These are phyloP conservation scores for Cataglyphis albicans DNA, from an alignment of 2,888 invertebrate genomes.

Conservation along the genomic window DNA sequence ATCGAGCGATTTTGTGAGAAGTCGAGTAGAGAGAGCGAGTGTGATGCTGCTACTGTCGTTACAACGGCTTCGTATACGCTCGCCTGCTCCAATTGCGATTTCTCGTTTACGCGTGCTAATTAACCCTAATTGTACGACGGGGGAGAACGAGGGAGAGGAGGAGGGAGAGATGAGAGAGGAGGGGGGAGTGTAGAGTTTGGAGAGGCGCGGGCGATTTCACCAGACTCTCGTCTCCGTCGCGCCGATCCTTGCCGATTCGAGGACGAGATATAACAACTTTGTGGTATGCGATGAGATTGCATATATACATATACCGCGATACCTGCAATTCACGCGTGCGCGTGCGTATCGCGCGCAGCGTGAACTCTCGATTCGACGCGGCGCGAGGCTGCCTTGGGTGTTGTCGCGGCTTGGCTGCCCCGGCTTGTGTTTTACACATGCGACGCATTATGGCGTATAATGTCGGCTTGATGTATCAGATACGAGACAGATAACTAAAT, in stretches of 20 bases:
- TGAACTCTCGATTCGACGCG: conserved; percentile 33
- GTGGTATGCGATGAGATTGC: conserved; percentile 56
- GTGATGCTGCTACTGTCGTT: conserved; percentile 64
- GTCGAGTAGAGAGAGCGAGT: conserved; percentile 70
- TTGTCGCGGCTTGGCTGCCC: no score
- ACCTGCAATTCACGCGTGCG: conserved; percentile 2
- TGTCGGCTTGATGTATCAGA: conserved; percentile 17
- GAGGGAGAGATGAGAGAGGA: not conserved
- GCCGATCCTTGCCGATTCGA: conserved; percentile 66
- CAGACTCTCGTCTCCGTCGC: conserved; percentile 57
- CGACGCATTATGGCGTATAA: conserved; percentile 18
- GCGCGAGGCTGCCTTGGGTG: not conserved
- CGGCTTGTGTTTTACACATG: conserved; percentile 24
- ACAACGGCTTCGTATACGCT: conserved; percentile 34
- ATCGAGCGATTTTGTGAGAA: conserved; percentile 69
- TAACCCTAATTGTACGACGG: conserved; percentile 74
- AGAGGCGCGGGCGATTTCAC: conserved; percentile 67
- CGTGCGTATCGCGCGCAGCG: conserved; percentile 48
- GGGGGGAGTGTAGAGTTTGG: conserved; percentile 6
- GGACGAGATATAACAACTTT: conserved; percentile 61
- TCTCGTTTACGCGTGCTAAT: conserved; percentile 80
- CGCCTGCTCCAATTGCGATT: conserved; percentile 81
- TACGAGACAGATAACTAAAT: conserved; percentile 30
- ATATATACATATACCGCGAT: not conserved
- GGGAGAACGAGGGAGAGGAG: not conserved